These are phyloP conservation scores for Chaetogeoica ovagalla DNA, from an alignment of 2,888 invertebrate genomes.

Conservation along the genomic window DNA sequence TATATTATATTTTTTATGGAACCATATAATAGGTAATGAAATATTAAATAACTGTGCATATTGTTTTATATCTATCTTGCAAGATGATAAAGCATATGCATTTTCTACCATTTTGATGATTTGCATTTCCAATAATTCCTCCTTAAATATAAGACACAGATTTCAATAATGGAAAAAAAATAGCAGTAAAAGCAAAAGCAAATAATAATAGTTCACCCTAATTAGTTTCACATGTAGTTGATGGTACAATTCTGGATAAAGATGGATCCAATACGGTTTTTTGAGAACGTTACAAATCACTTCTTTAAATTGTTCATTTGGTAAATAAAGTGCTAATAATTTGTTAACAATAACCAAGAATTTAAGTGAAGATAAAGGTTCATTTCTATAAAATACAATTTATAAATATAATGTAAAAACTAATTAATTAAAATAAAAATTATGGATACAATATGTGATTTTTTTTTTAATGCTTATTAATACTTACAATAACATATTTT, in stretches of 20 bases:
- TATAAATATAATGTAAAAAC: background rate
- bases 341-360: constrained; percentile 34
- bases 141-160: constrained; percentile 20
- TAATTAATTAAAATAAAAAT: too few species aligned
- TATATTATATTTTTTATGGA: constrained; percentile 26
- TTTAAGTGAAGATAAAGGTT: constrained; percentile 30
- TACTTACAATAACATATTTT: constrained; percentile 38
- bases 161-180: background rate
- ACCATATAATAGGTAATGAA: constrained; percentile 34
- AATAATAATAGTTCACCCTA: constrained; percentile 17
- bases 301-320: constrained; percentile 22
- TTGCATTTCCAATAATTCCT: constrained; percentile 30
- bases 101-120: constrained; percentile 38
- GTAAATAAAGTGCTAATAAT: constrained; percentile 5
- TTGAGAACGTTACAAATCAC: constrained; percentile 21
- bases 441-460: background rate
- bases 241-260: constrained; percentile 37
- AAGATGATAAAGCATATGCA: constrained; percentile 9
- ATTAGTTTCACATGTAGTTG: constrained; percentile 11
- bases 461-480: background rate
- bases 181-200: background rate
- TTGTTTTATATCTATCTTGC: constrained; percentile 11
- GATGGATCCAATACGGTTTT: constrained; percentile 47
- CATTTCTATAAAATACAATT: constrained; percentile 24
- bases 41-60: constrained; percentile 10